Base-by-base conservation (phyloP, 2,888 invertebrate genomes). In the Dioctria rufipes region DNA sequence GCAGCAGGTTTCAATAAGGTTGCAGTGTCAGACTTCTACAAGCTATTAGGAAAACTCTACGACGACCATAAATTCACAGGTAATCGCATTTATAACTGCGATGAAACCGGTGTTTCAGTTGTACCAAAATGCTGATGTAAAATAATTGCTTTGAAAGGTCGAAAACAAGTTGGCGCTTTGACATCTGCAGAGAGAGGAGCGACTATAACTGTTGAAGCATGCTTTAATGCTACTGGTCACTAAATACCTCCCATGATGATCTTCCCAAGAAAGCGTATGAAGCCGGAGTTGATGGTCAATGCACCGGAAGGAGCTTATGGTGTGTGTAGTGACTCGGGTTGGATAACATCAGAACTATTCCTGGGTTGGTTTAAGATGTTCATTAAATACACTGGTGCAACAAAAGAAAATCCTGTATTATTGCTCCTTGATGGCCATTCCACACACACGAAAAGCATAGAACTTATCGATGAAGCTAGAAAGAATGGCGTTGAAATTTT, bases 111-210 rank as follows among this genome's bases (percentile, higher is more conserved):
- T 4, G 61, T 81, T 9, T 69, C 65, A 9, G 73, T 78, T 43
- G 80, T 81, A 8, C 80, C 65, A n/a, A 82, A 82, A 61, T 81
- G 58, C 37, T 69, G 39, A 40, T 75, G 80, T 54, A 82, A 82
- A 49, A 78, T 82, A 25, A 11, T 78, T n/a, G n/a, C n/a, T n/a
- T n/a, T n/a, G n/a, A n/a, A n/a, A 66, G 81, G 80, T n/a, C 66
- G 65, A 43, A 78, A 75, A 77, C 54, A 80, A 49, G 80, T 82
- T 8, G 51, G 51, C 3, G 39, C 65, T 8, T 49, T 78, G 43
- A 46, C 73, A 43, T 80, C 49, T 61, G 80, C 61, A 11, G 75
- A 73, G 42, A 49, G 39, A 71, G 58, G 5, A 8, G 51, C 42
- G 42, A 80, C 63, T 46, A 58, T 58, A 58, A 61, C 61, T 11